A percentile compares a stretch with the other conserved stretches of the same genome.
Conservation (phyloP, 2,797 vertebrate species). For the Gobio occitaniae region DNA sequence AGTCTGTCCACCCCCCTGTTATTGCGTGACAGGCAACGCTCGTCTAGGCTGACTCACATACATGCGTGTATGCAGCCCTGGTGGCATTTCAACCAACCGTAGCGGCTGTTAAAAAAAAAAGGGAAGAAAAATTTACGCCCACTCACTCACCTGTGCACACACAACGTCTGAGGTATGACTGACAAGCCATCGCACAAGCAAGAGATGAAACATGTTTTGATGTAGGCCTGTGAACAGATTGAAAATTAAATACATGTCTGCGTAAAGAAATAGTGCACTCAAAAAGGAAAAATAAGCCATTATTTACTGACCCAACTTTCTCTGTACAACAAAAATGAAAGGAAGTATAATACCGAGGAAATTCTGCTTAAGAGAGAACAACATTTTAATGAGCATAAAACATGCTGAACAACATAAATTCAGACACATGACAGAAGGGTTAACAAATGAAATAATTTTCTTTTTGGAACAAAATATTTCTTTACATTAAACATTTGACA, state of each 20-base stretch:
- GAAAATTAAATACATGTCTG: not conserved
- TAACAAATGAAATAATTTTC: not conserved
- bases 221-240: not conserved
- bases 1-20: conserved; percentile 49
- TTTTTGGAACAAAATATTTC: not conserved
- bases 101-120: conserved; percentile 59
- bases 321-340: not conserved
- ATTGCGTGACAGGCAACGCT: conserved; percentile 67
- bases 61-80: conserved; percentile 63
- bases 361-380: not conserved
- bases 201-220: conserved; percentile 44
- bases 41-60: conserved; percentile 61
- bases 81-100: conserved; percentile 67
- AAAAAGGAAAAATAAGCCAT: not conserved
- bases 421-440: not conserved
- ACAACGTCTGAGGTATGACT: conserved; percentile 58
- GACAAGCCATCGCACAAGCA: conserved; percentile 56
- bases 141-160: conserved; percentile 69
- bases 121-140: conserved; percentile 62
- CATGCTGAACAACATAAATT: not conserved
- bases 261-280: not conserved
- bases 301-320: not conserved
- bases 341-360: not conserved
- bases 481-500: not conserved
- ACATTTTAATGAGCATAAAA: not conserved